A percentile compares a stretch with the other conserved stretches of the same genome.
Conservation (phyloP, 2,888 invertebrate species). For the Hypomecis atomaria region DNA sequence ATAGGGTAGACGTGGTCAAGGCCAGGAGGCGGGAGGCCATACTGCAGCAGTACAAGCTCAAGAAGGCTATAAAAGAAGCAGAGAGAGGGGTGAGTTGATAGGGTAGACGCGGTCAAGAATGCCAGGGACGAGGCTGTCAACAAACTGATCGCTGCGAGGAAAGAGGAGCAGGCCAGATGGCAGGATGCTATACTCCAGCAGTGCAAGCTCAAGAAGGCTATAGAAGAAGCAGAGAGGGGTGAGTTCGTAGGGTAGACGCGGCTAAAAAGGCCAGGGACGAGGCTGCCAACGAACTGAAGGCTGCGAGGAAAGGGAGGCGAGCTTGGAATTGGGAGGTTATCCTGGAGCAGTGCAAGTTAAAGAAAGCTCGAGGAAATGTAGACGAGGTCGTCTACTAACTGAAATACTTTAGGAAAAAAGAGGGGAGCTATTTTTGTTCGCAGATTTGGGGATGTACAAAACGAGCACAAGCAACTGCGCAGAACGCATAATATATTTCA, state of each 20-base stretch:
- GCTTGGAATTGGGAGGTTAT: not conserved
- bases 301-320: not conserved
- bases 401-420: no score
- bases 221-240: slow-evolving; percentile 93
- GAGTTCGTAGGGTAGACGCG: not conserved
- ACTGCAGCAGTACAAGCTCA: slow-evolving; percentile 94
- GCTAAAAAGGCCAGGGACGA: slow-evolving; percentile 95
- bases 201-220: slow-evolving; percentile 96
- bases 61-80: slow-evolving; percentile 96
- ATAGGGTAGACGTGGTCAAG: slow-evolving; percentile 70
- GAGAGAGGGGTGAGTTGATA: slow-evolving; percentile 82
- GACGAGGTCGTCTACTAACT: no score
- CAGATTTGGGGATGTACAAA: no score
- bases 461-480: no score
- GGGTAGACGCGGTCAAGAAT: slow-evolving; percentile 86
- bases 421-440: no score
- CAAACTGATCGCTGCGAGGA: slow-evolving; percentile 59
- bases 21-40: slow-evolving; percentile 93
- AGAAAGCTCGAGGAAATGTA: no score
- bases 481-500: no score
- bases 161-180: slow-evolving; percentile 93
- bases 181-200: slow-evolving; percentile 94
- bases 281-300: slow-evolving; percentile 76
- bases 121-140: slow-evolving; percentile 92
- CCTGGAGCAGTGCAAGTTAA: not conserved